Evolutionary conservation across 2,113 vertebrate species (phyloP).

Genomic region (Sapajus apella): DNA sequence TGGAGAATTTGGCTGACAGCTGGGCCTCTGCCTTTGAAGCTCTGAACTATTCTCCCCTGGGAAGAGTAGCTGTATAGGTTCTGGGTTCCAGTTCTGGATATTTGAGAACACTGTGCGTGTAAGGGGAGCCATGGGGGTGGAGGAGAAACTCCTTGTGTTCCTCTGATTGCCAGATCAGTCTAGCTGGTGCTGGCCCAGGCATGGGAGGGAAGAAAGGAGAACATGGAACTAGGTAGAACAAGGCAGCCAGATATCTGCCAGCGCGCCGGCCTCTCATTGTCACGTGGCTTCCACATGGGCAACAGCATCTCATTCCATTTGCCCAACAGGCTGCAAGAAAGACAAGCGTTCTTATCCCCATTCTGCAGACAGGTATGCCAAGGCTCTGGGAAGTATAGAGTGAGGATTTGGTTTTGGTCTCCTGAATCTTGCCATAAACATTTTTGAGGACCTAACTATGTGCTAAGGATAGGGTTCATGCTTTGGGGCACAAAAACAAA

Average conservation of each 20-base stretch:
- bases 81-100: slow-evolving; percentile 42
- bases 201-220: background rate
- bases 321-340: background rate
- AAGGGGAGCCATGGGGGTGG: background rate
- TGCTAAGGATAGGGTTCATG: background rate
- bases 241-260: background rate
- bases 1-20: background rate
- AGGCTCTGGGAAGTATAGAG: background rate
- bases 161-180: background rate
- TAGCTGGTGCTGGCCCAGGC: background rate
- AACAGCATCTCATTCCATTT: background rate
- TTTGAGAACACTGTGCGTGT: background rate
- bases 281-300: too few relatives aligned
- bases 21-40: background rate
- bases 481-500: background rate
- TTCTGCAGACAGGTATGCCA: background rate
- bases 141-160: background rate
- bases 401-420: background rate
- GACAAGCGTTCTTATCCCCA: background rate
- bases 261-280: background rate
- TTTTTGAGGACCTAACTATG: background rate
- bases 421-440: background rate
- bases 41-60: background rate
- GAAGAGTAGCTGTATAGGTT: background rate
- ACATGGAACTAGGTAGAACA: background rate